phyloP scores from a whole-genome alignment of 2,113 vertebrate genomes.

The Fulica atra region DNA sequence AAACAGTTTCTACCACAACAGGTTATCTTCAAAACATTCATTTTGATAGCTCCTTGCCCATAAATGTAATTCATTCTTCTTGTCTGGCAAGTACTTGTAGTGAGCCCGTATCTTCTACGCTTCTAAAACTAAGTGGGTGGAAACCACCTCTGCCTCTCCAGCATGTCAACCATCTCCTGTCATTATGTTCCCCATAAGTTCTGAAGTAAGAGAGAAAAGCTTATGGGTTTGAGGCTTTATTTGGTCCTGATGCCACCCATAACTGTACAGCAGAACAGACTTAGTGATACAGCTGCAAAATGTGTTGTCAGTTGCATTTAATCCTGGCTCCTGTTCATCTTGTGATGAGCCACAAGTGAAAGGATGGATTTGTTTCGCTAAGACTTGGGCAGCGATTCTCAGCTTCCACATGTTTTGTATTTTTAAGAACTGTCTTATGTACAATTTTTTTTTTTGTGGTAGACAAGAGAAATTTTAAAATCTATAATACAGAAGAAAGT shows the following conservation, averaged over 20 bases:
- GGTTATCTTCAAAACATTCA: not conserved
- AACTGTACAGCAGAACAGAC: not conserved
- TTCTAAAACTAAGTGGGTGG: not conserved
- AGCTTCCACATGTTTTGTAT: fast-evolving
- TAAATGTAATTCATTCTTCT: not conserved
- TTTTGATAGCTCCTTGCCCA: not conserved
- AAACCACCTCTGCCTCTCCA: not conserved
- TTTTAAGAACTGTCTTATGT: not conserved
- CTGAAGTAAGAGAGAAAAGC: not conserved
- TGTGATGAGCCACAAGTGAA: not conserved
- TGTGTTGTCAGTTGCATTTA: not conserved
- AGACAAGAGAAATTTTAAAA: not conserved
- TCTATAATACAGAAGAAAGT: not conserved
- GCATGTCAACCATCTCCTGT: not conserved
- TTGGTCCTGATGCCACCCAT: not conserved
- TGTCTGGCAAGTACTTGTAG: not conserved
- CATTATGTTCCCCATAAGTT: fast-evolving
- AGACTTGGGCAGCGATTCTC: not conserved
- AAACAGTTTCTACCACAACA: not conserved
- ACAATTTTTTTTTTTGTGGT: not conserved
- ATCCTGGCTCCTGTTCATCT: not conserved
- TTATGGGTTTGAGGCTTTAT: not conserved
- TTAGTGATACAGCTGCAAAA: not conserved
- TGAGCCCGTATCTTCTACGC: not conserved
- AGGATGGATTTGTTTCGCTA: not conserved